Conservation (phyloP, 2,888 invertebrate species). For the Chrysolina americana region DNA sequence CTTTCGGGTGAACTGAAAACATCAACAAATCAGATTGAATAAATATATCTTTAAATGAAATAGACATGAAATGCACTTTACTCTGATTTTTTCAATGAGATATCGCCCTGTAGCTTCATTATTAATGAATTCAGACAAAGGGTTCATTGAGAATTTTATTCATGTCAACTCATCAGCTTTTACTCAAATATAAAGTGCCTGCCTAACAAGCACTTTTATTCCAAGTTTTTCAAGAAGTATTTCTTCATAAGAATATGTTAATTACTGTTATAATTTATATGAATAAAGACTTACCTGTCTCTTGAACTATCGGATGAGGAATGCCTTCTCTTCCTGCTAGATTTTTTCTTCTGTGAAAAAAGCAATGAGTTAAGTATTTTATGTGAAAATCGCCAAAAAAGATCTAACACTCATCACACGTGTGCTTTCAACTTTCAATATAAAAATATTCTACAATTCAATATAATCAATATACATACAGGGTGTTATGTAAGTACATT, state of each 20-base stretch:
- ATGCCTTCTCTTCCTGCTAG: conserved; percentile 72
- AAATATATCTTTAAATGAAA: too few species aligned
- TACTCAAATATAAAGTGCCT: too few species aligned
- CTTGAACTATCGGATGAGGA: conserved; percentile 73
- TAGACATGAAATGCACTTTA: too few species aligned
- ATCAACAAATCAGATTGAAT: neutral
- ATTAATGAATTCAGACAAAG: too few species aligned
- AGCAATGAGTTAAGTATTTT: conserved; percentile 39
- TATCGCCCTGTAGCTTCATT: too few species aligned
- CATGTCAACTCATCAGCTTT: too few species aligned
- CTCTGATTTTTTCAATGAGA: too few species aligned
- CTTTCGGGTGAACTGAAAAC: conserved; percentile 62
- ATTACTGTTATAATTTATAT: neutral
- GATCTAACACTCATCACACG: conserved; percentile 26
- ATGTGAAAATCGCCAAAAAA: neutral
- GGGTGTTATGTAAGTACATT: too few species aligned
- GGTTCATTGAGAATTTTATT: too few species aligned
- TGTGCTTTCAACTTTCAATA: conserved; percentile 24
- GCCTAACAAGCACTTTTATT: too few species aligned
- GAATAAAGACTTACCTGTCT: conserved; percentile 69
- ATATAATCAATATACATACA: neutral
- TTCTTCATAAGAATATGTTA: too few species aligned
- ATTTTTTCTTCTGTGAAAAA: conserved; percentile 72
- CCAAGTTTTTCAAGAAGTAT: too few species aligned
- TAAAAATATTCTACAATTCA: conserved; percentile 1